These are phyloP conservation scores for Acanthococcus lagerstroemiae DNA, from an alignment of 2,888 invertebrate species.

Conservation along the genomic window DNA sequence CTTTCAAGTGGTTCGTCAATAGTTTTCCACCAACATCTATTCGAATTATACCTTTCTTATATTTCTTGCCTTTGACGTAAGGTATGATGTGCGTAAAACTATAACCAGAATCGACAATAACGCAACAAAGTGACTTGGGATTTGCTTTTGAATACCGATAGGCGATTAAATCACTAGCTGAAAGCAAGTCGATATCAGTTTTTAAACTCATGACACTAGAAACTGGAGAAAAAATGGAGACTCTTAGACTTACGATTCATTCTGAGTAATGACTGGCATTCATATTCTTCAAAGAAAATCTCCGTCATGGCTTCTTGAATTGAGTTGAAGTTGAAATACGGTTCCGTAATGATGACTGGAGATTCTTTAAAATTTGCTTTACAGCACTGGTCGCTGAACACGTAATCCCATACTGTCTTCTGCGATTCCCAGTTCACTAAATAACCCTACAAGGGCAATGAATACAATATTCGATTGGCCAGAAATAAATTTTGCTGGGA, in stretches of 20 bases:
- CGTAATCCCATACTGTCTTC: slow-evolving; percentile 91
- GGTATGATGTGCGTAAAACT: slow-evolving; percentile 93
- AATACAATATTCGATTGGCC: not conserved
- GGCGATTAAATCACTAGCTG: slow-evolving; percentile 66
- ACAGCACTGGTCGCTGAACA: slow-evolving; percentile 76
- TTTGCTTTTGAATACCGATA: slow-evolving; percentile 55
- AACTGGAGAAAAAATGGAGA: not conserved
- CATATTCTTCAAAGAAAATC: slow-evolving; percentile 95
- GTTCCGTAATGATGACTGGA: slow-evolving; percentile 82
- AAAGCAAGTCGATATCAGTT: slow-evolving; percentile 29
- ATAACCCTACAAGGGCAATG: slow-evolving; percentile 55
- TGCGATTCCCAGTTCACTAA: slow-evolving; percentile 93
- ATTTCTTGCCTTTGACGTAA: slow-evolving; percentile 63
- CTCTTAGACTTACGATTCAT: slow-evolving; percentile 49
- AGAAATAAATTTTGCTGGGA: slow-evolving; percentile 10
- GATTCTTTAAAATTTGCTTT: slow-evolving; percentile 67
- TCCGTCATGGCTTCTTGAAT: slow-evolving; percentile 91
- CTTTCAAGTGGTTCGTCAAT: slow-evolving; percentile 94
- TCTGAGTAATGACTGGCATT: slow-evolving; percentile 69
- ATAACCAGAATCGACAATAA: slow-evolving; percentile 89
- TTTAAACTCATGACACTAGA: not conserved
- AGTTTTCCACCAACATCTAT: slow-evolving; percentile 95
- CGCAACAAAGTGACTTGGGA: slow-evolving; percentile 50
- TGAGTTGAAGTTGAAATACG: slow-evolving; percentile 82
- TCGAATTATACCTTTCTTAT: slow-evolving; percentile 60